phyloP scores from a whole-genome alignment of 2,113 vertebrate genomes.

The Phylloscopus trochilus region DNA sequence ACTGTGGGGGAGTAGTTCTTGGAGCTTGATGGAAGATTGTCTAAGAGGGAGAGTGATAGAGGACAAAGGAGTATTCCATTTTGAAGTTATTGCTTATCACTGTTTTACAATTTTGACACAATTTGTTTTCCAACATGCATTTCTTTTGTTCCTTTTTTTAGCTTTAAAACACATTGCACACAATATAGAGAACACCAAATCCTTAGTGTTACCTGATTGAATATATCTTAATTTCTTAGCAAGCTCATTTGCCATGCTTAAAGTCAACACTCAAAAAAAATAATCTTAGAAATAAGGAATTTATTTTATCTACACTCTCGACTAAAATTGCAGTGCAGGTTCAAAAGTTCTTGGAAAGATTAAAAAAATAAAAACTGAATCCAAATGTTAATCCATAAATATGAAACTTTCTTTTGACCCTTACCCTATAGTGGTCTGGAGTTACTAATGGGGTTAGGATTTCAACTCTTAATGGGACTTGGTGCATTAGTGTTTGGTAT shows the following conservation, averaged over 20 bases:
- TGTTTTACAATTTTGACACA: background rate
- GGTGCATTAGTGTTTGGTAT: constrained; percentile 79
- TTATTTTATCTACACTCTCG: constrained; percentile 42
- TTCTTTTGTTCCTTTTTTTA: background rate
- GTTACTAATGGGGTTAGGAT: constrained; percentile 80
- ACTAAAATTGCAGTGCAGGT: constrained; percentile 61
- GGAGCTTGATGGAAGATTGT: background rate
- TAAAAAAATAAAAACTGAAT: constrained; percentile 70
- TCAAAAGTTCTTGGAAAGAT: constrained; percentile 75
- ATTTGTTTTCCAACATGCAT: background rate
- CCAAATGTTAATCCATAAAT: constrained; percentile 79
- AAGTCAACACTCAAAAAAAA: background rate
- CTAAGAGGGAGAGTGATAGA: background rate
- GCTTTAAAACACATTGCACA: background rate
- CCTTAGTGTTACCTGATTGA: background rate
- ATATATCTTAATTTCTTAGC: background rate
- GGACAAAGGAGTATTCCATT: background rate
- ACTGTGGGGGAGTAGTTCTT: background rate
- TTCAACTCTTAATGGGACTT: constrained; percentile 77
- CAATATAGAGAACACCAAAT: background rate
- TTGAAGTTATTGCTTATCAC: background rate
- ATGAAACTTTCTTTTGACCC: constrained; percentile 75
- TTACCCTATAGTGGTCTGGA: constrained; percentile 65
- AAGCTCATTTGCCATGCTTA: background rate
- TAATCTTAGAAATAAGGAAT: constrained; percentile 41